phyloP scores from a whole-genome alignment of 1,140 invertebrate genomes.

The Pachypeltis micranthus region DNA sequence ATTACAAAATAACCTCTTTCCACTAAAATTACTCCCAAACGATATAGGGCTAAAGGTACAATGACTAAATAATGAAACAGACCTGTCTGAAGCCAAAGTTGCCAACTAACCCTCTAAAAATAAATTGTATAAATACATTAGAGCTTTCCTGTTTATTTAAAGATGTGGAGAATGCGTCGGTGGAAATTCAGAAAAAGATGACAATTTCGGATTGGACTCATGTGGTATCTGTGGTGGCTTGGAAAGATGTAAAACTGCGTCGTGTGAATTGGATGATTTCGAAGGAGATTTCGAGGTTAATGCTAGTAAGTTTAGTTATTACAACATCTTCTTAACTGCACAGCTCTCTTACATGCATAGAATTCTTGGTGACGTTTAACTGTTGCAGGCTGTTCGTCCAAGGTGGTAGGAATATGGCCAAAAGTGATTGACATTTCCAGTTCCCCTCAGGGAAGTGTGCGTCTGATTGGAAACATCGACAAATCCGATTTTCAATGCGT shows the following conservation, averaged over 20 bases:
- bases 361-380: not conserved
- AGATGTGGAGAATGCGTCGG: constrained; percentile 12
- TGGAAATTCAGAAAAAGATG: constrained; percentile 6
- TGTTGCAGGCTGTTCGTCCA: not conserved
- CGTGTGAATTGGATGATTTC: not conserved
- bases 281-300: not conserved
- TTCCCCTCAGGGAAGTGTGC: not conserved
- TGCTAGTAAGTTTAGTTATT: not conserved
- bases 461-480: not conserved
- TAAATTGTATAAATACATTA: too few species aligned
- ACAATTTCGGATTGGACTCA: constrained; percentile 1
- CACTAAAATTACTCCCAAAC: too few species aligned
- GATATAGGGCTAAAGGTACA: too few species aligned
- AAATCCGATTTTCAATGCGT: not conserved
- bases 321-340: too few species aligned
- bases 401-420: constrained; percentile 4
- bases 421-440: constrained; percentile 3
- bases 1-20: too few species aligned
- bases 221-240: constrained; percentile 9
- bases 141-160: not conserved
- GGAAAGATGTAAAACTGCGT: not conserved
- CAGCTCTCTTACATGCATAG: too few species aligned
- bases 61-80: too few species aligned
- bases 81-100: too few species aligned
- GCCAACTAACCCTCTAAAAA: too few species aligned